Conservation (phyloP, 2,797 vertebrate species). For the Artibeus jamaicensis region DNA sequence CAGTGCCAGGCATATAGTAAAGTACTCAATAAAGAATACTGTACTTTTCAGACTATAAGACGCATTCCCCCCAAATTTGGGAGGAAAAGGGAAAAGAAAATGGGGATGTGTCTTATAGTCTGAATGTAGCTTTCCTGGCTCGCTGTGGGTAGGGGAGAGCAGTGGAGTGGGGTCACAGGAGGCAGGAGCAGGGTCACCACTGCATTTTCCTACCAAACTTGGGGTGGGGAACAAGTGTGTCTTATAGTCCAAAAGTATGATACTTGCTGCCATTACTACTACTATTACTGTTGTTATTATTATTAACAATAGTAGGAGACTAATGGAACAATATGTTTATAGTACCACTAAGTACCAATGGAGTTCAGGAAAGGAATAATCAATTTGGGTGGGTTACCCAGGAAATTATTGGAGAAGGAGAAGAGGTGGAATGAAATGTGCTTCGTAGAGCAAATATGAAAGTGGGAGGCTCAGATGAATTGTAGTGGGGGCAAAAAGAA, state of each 20-base stretch:
- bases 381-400: neutral
- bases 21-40: neutral
- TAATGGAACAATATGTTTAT: neutral
- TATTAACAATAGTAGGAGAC: neutral
- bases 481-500: neutral
- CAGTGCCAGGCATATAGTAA: neutral
- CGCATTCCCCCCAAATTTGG: too few relatives aligned
- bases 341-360: neutral
- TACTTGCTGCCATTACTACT: neutral
- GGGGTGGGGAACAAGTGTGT: too few relatives aligned
- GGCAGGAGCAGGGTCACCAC: too few relatives aligned
- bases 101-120: too few relatives aligned
- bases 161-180: too few relatives aligned
- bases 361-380: slow-evolving; percentile 3
- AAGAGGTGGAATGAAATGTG: slow-evolving; percentile 21
- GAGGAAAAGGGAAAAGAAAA: too few relatives aligned
- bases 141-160: too few relatives aligned
- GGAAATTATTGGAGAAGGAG: neutral
- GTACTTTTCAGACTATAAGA: too few relatives aligned
- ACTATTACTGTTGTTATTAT: neutral
- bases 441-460: neutral
- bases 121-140: too few relatives aligned
- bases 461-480: neutral
- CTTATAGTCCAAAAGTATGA: too few relatives aligned
- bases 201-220: too few relatives aligned